Conservation (phyloP, 2,113 vertebrate genomes). For the Helogale parvula region DNA sequence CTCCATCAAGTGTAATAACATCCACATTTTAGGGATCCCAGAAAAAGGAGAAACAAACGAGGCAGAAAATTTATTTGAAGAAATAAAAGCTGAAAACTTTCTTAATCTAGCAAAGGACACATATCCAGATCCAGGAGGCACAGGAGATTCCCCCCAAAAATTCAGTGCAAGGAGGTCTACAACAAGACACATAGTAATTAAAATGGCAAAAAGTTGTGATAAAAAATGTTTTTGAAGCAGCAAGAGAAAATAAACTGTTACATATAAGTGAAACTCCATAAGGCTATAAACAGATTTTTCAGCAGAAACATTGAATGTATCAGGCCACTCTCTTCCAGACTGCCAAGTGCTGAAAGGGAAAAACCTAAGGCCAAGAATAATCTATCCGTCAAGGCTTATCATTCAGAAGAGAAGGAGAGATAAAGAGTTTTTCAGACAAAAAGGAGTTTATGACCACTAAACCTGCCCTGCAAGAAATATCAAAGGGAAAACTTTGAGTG, state of each 20-base stretch:
- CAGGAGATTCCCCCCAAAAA: background rate
- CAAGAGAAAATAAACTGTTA: background rate
- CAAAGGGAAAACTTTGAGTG: background rate
- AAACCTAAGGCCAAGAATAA: background rate
- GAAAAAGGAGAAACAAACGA: background rate
- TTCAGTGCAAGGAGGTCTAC: background rate
- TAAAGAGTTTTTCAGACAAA: background rate
- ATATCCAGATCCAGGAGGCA: background rate
- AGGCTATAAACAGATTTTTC: background rate
- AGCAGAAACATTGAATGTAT: background rate
- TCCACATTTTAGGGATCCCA: background rate
- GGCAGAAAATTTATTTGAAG: background rate
- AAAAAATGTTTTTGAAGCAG: background rate
- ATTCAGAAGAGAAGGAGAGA: background rate
- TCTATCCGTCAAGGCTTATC: background rate
- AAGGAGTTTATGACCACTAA: background rate
- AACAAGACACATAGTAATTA: background rate
- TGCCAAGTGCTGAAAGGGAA: background rate
- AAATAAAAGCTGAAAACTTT: background rate
- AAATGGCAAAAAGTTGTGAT: background rate
- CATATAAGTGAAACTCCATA: background rate
- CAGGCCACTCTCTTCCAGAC: background rate
- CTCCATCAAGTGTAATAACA: background rate
- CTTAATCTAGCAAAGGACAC: background rate
- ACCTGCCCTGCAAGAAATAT: background rate